phyloP scores from a whole-genome alignment of 2,888 invertebrate genomes.

The Mesorhabditis spiculigera region DNA sequence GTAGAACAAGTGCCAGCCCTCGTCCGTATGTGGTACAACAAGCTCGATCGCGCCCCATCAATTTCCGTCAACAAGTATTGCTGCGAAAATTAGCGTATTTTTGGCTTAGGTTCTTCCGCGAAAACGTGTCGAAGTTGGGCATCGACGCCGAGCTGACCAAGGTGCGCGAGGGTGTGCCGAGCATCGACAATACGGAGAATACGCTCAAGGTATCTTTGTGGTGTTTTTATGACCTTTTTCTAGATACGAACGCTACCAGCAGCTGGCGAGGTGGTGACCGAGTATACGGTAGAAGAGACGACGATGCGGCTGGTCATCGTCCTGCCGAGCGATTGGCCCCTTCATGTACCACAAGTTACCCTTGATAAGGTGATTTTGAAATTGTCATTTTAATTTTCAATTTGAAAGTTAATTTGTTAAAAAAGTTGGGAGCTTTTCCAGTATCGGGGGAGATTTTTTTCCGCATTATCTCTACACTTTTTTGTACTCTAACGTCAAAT shows the following conservation, averaged over 20 bases:
- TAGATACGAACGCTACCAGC: slow-evolving; percentile 34
- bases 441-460: too few relatives aligned
- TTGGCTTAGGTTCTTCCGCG: slow-evolving; percentile 56
- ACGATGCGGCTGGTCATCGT: slow-evolving; percentile 75
- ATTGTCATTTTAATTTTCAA: background rate
- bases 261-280: slow-evolving; percentile 73
- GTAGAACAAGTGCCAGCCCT: slow-evolving; percentile 60
- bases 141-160: slow-evolving; percentile 58
- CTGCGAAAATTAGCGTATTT: background rate
- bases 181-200: background rate
- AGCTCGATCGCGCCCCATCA: slow-evolving; percentile 57
- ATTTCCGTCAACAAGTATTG: slow-evolving; percentile 55
- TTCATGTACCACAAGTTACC: slow-evolving; percentile 74
- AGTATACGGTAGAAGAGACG: slow-evolving; percentile 78
- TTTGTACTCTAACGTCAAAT: too few relatives aligned
- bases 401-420: too few relatives aligned
- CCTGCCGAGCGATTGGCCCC: slow-evolving; percentile 79
- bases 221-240: slow-evolving; percentile 10
- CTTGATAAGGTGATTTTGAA: slow-evolving; percentile 63
- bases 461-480: too few relatives aligned
- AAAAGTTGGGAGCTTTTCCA: too few relatives aligned
- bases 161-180: slow-evolving; percentile 33
- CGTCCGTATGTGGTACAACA: slow-evolving; percentile 61
- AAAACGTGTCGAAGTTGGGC: slow-evolving; percentile 57
- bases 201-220: background rate